Evolutionary conservation across 2,797 vertebrate species (phyloP).

Genomic region (Aldrovandia affinis): DNA sequence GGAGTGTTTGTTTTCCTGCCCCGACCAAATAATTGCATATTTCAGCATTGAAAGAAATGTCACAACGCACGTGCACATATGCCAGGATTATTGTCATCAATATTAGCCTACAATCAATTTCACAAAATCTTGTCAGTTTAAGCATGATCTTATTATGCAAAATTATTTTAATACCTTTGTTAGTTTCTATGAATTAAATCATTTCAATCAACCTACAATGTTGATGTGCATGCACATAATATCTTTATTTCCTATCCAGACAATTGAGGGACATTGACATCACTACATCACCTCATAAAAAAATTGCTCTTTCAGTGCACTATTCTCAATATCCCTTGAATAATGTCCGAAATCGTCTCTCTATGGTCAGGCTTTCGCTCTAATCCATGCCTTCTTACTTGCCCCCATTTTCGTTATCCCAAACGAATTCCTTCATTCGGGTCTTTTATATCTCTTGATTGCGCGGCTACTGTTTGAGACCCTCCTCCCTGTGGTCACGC

Average conservation of each 20-base stretch:
- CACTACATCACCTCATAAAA: background rate
- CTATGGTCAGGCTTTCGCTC: background rate
- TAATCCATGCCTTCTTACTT: background rate
- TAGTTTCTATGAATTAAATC: no score
- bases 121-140: no score
- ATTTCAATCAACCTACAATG: no score
- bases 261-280: background rate
- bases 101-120: no score
- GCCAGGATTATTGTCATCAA: no score
- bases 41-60: no score
- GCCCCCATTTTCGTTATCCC: background rate
- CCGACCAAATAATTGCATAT: no score
- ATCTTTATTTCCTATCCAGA: background rate
- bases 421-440: conserved; percentile 23
- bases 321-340: background rate
- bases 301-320: background rate
- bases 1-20: background rate
- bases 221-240: no score
- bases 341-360: background rate
- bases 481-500: conserved; percentile 49
- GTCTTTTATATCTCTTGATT: conserved; percentile 40
- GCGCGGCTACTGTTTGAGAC: conserved; percentile 25
- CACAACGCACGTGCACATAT: no score
- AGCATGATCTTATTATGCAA: no score
- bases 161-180: no score